Evolutionary conservation across 2,888 invertebrate genomes (phyloP), one percentile per base, ranked within the genome.

Genomic region (Dolichomitus sp.): DNA sequence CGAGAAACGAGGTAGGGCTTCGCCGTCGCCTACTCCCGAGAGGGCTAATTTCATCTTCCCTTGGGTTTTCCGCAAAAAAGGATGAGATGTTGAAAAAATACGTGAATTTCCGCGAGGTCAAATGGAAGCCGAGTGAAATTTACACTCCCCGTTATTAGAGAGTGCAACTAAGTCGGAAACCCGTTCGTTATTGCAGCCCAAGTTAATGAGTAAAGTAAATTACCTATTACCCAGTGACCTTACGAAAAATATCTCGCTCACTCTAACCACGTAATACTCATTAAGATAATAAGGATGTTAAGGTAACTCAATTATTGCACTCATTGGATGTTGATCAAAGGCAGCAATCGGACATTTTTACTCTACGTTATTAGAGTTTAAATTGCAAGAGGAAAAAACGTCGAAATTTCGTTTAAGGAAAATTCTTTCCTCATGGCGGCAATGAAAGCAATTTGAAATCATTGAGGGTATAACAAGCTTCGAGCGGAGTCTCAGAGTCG

Each of bases 1-100:
- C 48, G 68, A 57, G 69, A 81, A 81, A 81, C 69, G 63, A 69
- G 48, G 17, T 45, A 75, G 37, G 45, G 27, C 54, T 63, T 17
- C 52, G 52, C 5, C 45, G 45, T 14, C 3, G 14, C 63, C 54
- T 48, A 74, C 81, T 70, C 61, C 30, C 61, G 68, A 54, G 69
- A 37, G 9, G 37, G 59, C n/a, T 81, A 76, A 72, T 81, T 70
- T 57, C 42, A 72, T 78, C 33, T 37, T 42, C 17, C 50, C 59
- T 57, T 11, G 50, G 33, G 52, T n/a, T 76, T 17, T 14, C 42
- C 37, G 19, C 33, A 54, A 42, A 65, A n/a, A 73, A 54, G 27
- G 30, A 2, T 19, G 52, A 27, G 50, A 45, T 2, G 11, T 63
- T 37, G 14, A 33, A 27, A 72, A 59, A 61, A 61, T 23, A 70